phyloP scores from a whole-genome alignment of 2,888 invertebrate genomes.

The Pherbina coryleti region DNA sequence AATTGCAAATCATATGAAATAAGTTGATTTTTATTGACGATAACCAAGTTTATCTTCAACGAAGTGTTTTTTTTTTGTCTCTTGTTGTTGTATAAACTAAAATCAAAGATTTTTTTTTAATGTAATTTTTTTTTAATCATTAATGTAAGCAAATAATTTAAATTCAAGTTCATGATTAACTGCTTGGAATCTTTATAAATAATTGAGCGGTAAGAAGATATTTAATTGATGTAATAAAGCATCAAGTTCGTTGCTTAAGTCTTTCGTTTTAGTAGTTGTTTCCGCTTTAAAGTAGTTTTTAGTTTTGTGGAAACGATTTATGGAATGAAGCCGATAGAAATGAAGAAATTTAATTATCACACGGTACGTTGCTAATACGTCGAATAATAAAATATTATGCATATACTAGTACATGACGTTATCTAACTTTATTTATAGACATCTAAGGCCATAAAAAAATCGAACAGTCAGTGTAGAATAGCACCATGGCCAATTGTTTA shows the following conservation, averaged over 20 bases:
- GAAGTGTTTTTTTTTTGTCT: not conserved
- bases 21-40: not conserved
- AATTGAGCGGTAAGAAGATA: not conserved
- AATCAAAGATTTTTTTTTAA: not conserved
- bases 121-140: not conserved
- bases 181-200: not conserved
- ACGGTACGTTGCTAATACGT: not conserved
- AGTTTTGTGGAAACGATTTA: not conserved
- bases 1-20: not conserved
- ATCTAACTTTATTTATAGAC: no score
- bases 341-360: not conserved
- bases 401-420: not conserved
- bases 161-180: conserved; percentile 14
- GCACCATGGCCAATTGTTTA: no score
- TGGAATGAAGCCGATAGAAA: not conserved
- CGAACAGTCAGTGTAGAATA: no score
- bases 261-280: not conserved
- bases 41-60: not conserved
- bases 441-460: no score
- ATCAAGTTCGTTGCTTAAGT: conserved; percentile 1
- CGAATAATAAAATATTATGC: not conserved
- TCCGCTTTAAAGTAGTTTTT: not conserved
- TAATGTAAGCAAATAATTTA: not conserved
- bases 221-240: not conserved
- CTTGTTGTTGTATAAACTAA: no score